phyloP scores from a whole-genome alignment of 2,888 invertebrate species.

The Acrocera orbiculus region DNA sequence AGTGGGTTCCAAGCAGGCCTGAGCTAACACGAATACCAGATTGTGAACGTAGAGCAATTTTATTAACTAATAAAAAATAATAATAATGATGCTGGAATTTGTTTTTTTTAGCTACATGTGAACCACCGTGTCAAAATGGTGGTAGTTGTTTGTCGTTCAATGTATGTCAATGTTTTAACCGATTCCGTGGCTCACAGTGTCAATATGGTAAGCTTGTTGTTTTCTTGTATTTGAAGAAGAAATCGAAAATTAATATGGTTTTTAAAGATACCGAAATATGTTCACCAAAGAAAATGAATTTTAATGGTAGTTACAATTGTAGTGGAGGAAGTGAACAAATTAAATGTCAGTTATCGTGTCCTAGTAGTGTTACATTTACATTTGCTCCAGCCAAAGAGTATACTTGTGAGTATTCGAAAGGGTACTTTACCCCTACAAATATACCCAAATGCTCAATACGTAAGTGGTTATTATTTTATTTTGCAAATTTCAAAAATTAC shows the following conservation, averaged over 20 bases:
- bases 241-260: too few relatives aligned
- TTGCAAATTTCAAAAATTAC: too few relatives aligned
- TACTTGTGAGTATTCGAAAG: conserved; percentile 46
- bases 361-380: conserved; percentile 43
- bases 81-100: conserved; percentile 15
- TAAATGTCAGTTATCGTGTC: conserved; percentile 49
- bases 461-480: too few relatives aligned
- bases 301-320: conserved; percentile 64
- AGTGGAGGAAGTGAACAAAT: conserved; percentile 40
- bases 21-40: conserved; percentile 48
- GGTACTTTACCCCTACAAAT: conserved; percentile 46
- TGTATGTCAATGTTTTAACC: conserved; percentile 58
- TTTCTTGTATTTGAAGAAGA: too few relatives aligned
- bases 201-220: conserved; percentile 20
- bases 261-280: too few relatives aligned
- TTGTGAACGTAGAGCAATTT: conserved; percentile 52
- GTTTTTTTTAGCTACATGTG: conserved; percentile 35
- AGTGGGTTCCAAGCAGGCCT: conserved; percentile 48
- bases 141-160: conserved; percentile 64
- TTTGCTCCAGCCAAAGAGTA: conserved; percentile 42
- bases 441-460: conserved; percentile 56
- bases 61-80: too few relatives aligned
- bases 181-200: conserved; percentile 33
- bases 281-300: conserved; percentile 46
- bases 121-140: conserved; percentile 59